These are phyloP conservation scores for Fregetta grallaria DNA, from an alignment of 2,113 vertebrate genomes.

Conservation along the genomic window DNA sequence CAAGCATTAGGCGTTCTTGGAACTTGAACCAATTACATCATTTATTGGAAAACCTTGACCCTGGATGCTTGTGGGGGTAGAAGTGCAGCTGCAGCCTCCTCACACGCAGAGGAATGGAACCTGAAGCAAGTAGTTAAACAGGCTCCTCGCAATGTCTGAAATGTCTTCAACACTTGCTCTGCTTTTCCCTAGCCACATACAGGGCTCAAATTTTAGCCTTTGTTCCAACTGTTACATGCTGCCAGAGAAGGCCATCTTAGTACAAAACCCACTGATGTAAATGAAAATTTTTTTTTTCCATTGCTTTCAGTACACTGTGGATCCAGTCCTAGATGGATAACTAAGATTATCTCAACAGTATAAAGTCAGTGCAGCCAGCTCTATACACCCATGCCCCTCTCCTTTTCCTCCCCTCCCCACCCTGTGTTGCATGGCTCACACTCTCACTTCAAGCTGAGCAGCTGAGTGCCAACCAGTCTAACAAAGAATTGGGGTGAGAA, in stretches of 20 bases:
- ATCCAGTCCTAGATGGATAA: constrained; percentile 18
- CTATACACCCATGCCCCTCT: background rate
- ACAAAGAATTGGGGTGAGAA: background rate
- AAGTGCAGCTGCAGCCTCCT: background rate
- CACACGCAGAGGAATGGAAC: background rate
- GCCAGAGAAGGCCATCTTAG: background rate
- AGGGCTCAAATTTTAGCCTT: background rate
- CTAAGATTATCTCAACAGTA: background rate
- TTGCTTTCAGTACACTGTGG: constrained; percentile 14
- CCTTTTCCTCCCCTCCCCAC: background rate
- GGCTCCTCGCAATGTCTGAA: background rate
- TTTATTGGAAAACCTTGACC: background rate
- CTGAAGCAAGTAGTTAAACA: background rate
- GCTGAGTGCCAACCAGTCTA: background rate
- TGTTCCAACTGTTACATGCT: background rate
- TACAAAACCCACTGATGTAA: background rate
- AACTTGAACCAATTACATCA: background rate
- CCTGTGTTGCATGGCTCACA: background rate
- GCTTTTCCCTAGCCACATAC: background rate
- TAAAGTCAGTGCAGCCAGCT: constrained; percentile 33
- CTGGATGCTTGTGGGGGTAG: background rate
- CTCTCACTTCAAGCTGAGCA: background rate
- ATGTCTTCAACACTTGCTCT: background rate
- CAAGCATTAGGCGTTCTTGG: background rate
- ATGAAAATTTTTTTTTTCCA: background rate